Evolutionary conservation across 1,140 invertebrate species (phyloP).

Genomic region (Eumaeus atala): DNA sequence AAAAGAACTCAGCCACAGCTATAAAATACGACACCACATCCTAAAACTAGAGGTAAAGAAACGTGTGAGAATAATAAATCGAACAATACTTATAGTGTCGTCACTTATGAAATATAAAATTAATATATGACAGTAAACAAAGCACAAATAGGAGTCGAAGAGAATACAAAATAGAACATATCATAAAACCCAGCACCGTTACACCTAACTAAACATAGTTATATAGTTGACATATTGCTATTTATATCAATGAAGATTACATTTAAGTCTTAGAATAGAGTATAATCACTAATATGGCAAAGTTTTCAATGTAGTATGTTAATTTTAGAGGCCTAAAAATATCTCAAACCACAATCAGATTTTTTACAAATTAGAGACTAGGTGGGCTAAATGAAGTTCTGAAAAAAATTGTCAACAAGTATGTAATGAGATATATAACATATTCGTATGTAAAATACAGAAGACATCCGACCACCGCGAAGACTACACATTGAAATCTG

Average conservation of each 20-base stretch:
- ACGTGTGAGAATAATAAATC: constrained; percentile 58
- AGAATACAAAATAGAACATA: constrained; percentile 66
- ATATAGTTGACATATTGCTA: constrained; percentile 55
- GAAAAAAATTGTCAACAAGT: constrained; percentile 29
- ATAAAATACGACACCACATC: constrained; percentile 30
- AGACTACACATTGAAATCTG: no score
- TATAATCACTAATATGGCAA: constrained; percentile 73
- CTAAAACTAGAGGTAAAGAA: constrained; percentile 39
- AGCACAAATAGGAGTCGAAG: constrained; percentile 62
- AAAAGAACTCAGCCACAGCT: constrained; percentile 34
- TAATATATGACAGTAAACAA: constrained; percentile 60
- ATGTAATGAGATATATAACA: constrained; percentile 6
- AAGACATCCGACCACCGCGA: no score
- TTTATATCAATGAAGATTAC: constrained; percentile 60
- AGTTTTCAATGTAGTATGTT: constrained; percentile 73
- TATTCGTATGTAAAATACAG: no score
- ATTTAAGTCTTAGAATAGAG: constrained; percentile 69
- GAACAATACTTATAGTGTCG: constrained; percentile 64
- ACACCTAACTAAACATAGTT: constrained; percentile 66
- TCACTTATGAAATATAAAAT: constrained; percentile 51
- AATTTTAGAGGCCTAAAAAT: constrained; percentile 51
- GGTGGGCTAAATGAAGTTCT: constrained; percentile 68
- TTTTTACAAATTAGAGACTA: constrained; percentile 64
- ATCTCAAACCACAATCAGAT: constrained; percentile 50
- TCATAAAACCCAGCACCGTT: constrained; percentile 68